phyloP scores from a whole-genome alignment of 1,140 invertebrate species.

The Catajapyx aquilonaris region DNA sequence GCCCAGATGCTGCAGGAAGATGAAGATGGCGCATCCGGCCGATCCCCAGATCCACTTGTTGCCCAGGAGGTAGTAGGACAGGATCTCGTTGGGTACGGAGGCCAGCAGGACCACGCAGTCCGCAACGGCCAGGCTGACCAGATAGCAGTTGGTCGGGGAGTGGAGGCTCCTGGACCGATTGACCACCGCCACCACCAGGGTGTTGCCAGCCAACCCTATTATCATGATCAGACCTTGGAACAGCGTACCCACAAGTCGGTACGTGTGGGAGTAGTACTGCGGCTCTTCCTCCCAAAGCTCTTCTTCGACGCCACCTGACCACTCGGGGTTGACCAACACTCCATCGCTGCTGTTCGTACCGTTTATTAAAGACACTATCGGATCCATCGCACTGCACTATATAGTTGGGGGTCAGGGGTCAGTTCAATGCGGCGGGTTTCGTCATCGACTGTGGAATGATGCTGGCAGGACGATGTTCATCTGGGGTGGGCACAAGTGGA shows the following conservation, averaged over 20 bases:
- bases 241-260: conserved; percentile 30
- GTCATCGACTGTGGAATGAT: no score
- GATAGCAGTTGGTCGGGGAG: conserved; percentile 38
- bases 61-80: conserved; percentile 30
- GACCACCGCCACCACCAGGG: conserved; percentile 30
- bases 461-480: no score
- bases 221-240: conserved; percentile 32
- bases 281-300: no score
- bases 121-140: conserved; percentile 34
- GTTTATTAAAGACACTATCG: no score
- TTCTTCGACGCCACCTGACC: no score
- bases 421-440: no score
- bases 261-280: conserved; percentile 25
- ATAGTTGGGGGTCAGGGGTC: no score
- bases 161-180: conserved; percentile 25
- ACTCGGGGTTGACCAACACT: no score
- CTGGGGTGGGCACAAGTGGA: no score
- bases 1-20: conserved; percentile 42
- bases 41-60: conserved; percentile 34
- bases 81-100: conserved; percentile 33
- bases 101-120: conserved; percentile 34
- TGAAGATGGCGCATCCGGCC: conserved; percentile 31
- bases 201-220: conserved; percentile 31
- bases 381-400: no score
- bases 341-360: no score